Evolutionary conservation across 2,113 vertebrate species (phyloP).

Genomic region (Noturus placidus): DNA sequence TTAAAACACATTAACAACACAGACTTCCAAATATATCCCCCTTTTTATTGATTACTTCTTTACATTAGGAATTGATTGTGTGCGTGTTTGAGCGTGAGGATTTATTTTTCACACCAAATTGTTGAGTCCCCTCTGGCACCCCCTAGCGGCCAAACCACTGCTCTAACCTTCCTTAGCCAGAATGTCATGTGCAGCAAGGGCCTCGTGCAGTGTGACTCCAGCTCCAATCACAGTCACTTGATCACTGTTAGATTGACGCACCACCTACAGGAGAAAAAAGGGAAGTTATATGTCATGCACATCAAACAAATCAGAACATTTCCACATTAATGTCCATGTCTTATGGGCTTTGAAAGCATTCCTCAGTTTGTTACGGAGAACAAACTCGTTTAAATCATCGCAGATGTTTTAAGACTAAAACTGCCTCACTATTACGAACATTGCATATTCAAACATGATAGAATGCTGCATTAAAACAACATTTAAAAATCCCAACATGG

Average conservation of each 20-base stretch:
- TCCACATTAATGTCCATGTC: not conserved
- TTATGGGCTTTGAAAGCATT: not conserved
- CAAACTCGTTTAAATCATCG: not conserved
- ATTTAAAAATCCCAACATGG: not conserved
- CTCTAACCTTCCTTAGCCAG: slow-evolving; percentile 77
- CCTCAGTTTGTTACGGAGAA: not conserved
- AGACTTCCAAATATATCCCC: no score
- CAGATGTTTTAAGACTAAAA: not conserved
- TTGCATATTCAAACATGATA: not conserved
- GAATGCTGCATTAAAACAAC: not conserved
- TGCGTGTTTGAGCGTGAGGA: no score
- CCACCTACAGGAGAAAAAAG: slow-evolving; percentile 68
- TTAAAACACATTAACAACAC: no score
- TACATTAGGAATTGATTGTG: no score
- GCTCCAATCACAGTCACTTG: slow-evolving; percentile 80
- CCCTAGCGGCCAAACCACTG: no score
- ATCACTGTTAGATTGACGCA: slow-evolving; percentile 74
- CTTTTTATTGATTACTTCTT: no score
- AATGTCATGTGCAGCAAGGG: slow-evolving; percentile 75
- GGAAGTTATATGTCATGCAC: not conserved
- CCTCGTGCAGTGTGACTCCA: slow-evolving; percentile 84
- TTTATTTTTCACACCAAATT: no score
- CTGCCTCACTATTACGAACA: not conserved
- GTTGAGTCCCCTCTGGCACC: no score
- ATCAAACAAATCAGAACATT: not conserved